Base-by-base conservation (phyloP, 2,113 vertebrate genomes). In the Pedionomus torquatus region DNA sequence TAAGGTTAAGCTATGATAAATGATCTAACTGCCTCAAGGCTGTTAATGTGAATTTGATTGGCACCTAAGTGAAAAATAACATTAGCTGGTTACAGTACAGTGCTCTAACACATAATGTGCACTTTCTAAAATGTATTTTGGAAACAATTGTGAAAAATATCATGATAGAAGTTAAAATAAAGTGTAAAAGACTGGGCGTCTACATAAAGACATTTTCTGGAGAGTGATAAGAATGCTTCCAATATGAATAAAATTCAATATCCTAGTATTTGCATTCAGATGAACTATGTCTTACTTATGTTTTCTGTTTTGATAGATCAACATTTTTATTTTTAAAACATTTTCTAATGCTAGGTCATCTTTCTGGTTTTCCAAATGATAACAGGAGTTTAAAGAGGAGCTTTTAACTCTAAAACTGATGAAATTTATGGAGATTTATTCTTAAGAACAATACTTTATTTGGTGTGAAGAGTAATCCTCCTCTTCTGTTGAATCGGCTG, bases 91-190 rank as follows among this genome's bases (percentile, higher is more conserved):
- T 66, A 61, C 88, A 84, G 20, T 19, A 46, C 4, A 35, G 20
- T 24, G 17, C 26, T 63, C 15, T 6, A 37, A 41, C 19, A 46
- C 0, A 21, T 8, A 49, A 18, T 6, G 10, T 5, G 6, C 6
- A 2, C 31, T 44, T 44, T 37, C 15, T 10, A 35, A 77, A 55
- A 64, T 0, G 0, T 33, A 7, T 25, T 63, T 78, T 54, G 24
- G 31, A 79, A 90, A 66, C 13, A 54, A 20, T 31, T 2, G n/a
- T 25, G 25, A 70, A 79, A 74, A 85, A 28, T 46, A 31, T 5
- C 14, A 37, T 0, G 0, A 14, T 17, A 54, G 37, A 58, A 55
- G 7, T 15, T 65, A 39, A 70, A 87, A 46, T 60, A 19, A 65
- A 74, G 10, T 12, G 12, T n/a, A 33, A 74, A 71, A 68, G 83